phyloP scores from a whole-genome alignment of 2,888 invertebrate genomes.

The Epistrophe grossulariae region DNA sequence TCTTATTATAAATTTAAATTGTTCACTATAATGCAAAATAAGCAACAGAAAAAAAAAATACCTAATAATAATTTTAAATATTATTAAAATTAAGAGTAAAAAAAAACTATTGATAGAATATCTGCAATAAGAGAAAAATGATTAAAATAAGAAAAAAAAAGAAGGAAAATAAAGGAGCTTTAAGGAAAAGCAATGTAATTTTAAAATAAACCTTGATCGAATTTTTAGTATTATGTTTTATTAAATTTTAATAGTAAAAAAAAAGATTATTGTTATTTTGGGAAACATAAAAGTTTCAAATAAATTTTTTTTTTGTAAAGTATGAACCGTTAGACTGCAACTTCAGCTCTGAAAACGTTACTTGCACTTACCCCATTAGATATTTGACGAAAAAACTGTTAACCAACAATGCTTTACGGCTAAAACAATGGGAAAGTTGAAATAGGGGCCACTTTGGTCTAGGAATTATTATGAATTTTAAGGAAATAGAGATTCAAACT shows the following conservation, averaged over 20 bases:
- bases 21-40: slow-evolving; percentile 50
- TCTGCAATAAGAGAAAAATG: slow-evolving; percentile 65
- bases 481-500: too few species aligned
- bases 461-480: too few species aligned
- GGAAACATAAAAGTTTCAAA: too few species aligned
- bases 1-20: slow-evolving; percentile 25
- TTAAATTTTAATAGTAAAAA: not conserved
- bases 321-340: too few species aligned
- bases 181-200: slow-evolving; percentile 67
- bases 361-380: too few species aligned
- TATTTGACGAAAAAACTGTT: too few species aligned
- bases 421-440: too few species aligned
- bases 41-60: slow-evolving; percentile 19
- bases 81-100: slow-evolving; percentile 56
- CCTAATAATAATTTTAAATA: slow-evolving; percentile 59
- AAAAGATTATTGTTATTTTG: too few species aligned
- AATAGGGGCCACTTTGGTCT: too few species aligned
- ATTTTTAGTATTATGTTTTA: slow-evolving; percentile 20
- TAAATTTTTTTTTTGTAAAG: too few species aligned
- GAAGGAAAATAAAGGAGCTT: slow-evolving; percentile 67
- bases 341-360: too few species aligned
- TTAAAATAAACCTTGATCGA: slow-evolving; percentile 65
- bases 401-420: too few species aligned
- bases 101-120: slow-evolving; percentile 64
- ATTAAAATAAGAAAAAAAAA: slow-evolving; percentile 8